Evolutionary conservation across 2,113 vertebrate species (phyloP), one percentile per base, ranked within the genome.

Genomic region (Ranitomeya variabilis): DNA sequence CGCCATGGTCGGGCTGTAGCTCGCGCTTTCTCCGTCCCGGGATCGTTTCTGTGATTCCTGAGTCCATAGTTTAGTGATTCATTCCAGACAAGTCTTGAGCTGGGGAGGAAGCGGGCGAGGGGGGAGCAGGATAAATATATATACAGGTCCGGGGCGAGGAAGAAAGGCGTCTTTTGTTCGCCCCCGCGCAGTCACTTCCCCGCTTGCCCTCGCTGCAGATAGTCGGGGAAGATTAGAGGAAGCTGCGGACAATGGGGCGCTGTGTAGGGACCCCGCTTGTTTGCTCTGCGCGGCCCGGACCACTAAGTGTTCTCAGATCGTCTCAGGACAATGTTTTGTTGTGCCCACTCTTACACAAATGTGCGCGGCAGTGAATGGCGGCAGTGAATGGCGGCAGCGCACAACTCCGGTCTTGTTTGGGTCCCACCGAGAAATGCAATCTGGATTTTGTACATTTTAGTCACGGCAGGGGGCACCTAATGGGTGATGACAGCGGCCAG

Each of bases 271-370:
- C 90, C 91, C 92, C 83, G 92, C 87, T 86, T 92, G 91, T 95
- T 95, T 94, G 94, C 93, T 93, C 91, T 91, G 91, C 15, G 0
- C 90, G 90, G 90, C 91, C 90, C 91, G 91, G 90, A 89, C 89
- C 92, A 91, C 80, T 89, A 86, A 92, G 91, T 93, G 93, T 91
- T 94, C 93, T 94, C 94, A 94, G 94, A 94, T 94, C 92, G 92
- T 91, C 91, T 91, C 92, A 91, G 91, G 94, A 93, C 91, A 85
- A 90, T 91, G 91, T 91, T 85, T 81, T 92, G 86, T 86, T 89
- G 80, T 55, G 64, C 86, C 89, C 76, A 82, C 92, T 93, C 93
- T 77, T 52, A 77, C 45, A 77, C 45, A 77, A 52, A 77, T 2
- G 79, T 91, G n/a, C n/a, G n/a, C 55, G 87, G 74, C 0, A 87